Conservation (phyloP, 2,888 invertebrate species). For the Drosophila crucigera region DNA sequence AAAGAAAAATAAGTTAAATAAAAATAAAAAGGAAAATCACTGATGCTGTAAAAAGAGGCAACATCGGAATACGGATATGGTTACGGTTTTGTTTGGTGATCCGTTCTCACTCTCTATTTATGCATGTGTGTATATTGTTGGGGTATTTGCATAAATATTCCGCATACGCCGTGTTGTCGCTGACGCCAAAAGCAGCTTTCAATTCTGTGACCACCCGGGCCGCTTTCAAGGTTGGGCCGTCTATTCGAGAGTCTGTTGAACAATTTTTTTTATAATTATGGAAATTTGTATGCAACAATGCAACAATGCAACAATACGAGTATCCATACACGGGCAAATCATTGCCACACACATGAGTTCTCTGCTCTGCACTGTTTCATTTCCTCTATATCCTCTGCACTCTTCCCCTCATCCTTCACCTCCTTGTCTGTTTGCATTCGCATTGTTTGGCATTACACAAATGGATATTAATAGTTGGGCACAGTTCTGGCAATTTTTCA, state of each 20-base stretch:
- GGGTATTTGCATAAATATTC: conserved; percentile 76
- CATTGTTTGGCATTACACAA: conserved; percentile 73
- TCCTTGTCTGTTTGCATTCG: conserved; percentile 54
- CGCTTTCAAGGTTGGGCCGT: conserved; percentile 46
- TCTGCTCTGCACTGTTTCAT: conserved; percentile 43
- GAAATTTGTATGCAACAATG: conserved; percentile 65
- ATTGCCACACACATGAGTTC: conserved; percentile 52
- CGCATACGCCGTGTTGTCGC: conserved; percentile 59
- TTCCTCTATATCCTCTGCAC: conserved; percentile 35
- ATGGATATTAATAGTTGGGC: conserved; percentile 73
- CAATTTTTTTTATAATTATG: conserved; percentile 61
- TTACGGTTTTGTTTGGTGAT: conserved; percentile 55
- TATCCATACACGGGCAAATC: conserved; percentile 51
- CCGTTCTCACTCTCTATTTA: conserved; percentile 29
- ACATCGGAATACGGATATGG: conserved; percentile 54
- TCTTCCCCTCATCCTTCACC: neutral
- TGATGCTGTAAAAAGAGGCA: conserved; percentile 34
- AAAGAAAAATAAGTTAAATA: neutral
- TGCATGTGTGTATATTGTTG: conserved; percentile 51
- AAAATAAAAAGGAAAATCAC: conserved; percentile 37
- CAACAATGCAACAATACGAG: conserved; percentile 49
- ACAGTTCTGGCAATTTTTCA: conserved; percentile 33
- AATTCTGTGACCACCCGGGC: conserved; percentile 12
- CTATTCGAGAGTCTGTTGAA: conserved; percentile 31
- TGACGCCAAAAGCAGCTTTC: conserved; percentile 32